Base-by-base conservation (phyloP, 2,888 invertebrate species). In the Margaritifera margaritifera region DNA sequence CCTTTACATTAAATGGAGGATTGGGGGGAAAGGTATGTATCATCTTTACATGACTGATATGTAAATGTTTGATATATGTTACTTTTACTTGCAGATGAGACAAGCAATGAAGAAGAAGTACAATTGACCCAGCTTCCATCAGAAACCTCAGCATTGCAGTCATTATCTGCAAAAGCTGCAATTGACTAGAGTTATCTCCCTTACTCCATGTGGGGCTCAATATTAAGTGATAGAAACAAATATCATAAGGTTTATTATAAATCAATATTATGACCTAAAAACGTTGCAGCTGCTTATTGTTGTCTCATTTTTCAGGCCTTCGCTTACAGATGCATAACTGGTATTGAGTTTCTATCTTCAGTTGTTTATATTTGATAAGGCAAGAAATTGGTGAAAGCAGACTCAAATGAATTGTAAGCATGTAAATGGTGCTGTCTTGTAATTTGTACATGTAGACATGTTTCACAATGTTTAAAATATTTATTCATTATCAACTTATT, bases 71-170 rank as follows among this genome's bases (percentile, higher is more conserved):
- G 53, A 53, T 31, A 24, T n/a, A n/a, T n/a, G n/a, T n/a, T n/a
- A n/a, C 25, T 19, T 55, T n/a, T 25, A 22, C 20, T 62, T 71
- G 6, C 72, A 80, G 80, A 77, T 50, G 80, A 80, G 55, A 78
- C 78, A 57, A 83, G 82, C 52, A 78, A 75, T 20, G 84, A 85
- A 55, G 84, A 85, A 57, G 83, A 82, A 56, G 81, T 85, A 8
- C 84, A 85, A 69, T 65, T 85, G 68, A 85, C 84, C 8, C 75
- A 80, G 52, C 69, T 84, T 50, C 80, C 82, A 11, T 76, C 76
- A 0, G 84, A 81, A 50, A 64, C 70, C 0, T 81, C 83, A 1
- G 75, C 80, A 19, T 60, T 85, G 42, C 78, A 83, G 55, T 69
- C 78, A 20, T 80, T 81, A 62, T 74, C 75, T 24, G 69, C 77